A percentile compares a stretch with the other conserved stretches of the same genome.
Conservation (phyloP, 2,888 invertebrate genomes). For the Apotomis betuletana region DNA sequence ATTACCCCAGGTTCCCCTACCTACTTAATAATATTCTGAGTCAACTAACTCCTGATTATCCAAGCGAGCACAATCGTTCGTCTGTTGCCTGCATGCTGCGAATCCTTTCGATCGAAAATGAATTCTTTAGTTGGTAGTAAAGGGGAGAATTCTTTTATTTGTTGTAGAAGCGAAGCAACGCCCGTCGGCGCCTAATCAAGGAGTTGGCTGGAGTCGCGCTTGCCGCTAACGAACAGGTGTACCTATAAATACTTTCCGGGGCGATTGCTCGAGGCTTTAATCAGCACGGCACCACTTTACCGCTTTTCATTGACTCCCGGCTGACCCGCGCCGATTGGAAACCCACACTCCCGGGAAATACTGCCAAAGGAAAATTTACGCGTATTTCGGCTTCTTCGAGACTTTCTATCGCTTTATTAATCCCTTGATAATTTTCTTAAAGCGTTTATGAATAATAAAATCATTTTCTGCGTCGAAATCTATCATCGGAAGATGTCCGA, state of each 20-base stretch:
- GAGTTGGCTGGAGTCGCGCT: conserved; percentile 74
- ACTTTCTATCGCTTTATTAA: conserved; percentile 53
- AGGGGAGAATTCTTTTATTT: conserved; percentile 76
- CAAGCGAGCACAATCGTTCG: not conserved
- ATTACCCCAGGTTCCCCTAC: too few species aligned
- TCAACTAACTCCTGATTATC: not conserved
- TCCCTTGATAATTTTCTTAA: conserved; percentile 43
- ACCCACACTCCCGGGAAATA: conserved; percentile 73
- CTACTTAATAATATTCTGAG: not conserved
- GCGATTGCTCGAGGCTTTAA: conserved; percentile 83
- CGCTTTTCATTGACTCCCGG: conserved; percentile 80
- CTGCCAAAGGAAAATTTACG: conserved; percentile 70
- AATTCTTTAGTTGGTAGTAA: conserved; percentile 69
- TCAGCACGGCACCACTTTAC: conserved; percentile 81
- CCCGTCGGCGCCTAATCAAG: conserved; percentile 82
- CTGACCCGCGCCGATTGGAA: conserved; percentile 81
- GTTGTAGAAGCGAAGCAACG: conserved; percentile 76
- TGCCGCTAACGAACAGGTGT: conserved; percentile 83
- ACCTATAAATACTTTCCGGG: conserved; percentile 83
- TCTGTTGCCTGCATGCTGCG: conserved; percentile 11
- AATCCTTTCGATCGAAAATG: conserved; percentile 53
- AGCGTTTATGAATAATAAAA: conserved; percentile 2
- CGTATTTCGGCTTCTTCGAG: conserved; percentile 59
- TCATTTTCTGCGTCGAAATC: not conserved
- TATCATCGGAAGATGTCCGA: not conserved